Evolutionary conservation across 2,888 invertebrate genomes (phyloP).

Genomic region (Pyrocoelia pectoralis): DNA sequence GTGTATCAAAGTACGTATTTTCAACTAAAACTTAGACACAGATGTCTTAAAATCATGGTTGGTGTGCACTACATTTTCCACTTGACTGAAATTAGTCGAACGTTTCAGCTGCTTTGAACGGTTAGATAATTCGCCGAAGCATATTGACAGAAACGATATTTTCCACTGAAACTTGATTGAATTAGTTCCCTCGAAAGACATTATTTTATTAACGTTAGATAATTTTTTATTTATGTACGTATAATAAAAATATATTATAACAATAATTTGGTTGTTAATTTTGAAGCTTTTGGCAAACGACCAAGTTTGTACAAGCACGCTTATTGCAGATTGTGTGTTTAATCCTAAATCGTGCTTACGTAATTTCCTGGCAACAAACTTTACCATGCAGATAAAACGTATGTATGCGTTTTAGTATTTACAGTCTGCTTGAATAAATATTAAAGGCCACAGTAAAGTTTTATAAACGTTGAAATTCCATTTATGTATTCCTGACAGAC

Average conservation of each 20-base stretch:
- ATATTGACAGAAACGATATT: conserved; percentile 27
- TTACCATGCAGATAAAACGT: conserved; percentile 14
- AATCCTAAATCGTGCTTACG: conserved; percentile 22
- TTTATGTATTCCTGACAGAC: conserved; percentile 16
- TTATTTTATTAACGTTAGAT: neutral
- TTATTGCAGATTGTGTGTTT: conserved; percentile 25
- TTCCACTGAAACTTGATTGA: conserved; percentile 18
- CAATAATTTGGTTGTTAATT: conserved; percentile 30
- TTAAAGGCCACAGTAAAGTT: neutral
- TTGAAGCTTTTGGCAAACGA: conserved; percentile 29
- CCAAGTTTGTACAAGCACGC: conserved; percentile 28
- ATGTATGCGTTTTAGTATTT: conserved; percentile 11
- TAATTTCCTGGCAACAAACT: conserved; percentile 15
- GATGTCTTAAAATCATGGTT: conserved; percentile 18
- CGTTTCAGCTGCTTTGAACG: conserved; percentile 22
- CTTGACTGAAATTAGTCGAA: conserved; percentile 25
- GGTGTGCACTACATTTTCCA: conserved; percentile 25
- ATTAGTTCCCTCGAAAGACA: conserved; percentile 10
- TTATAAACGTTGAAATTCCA: conserved; percentile 12
- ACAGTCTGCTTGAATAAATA: conserved; percentile 3
- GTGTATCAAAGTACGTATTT: neutral
- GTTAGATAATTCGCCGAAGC: conserved; percentile 23
- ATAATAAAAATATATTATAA: neutral
- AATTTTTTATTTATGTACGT: neutral
- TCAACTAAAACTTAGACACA: conserved; percentile 3